phyloP scores from a whole-genome alignment of 1,140 invertebrate species.

The Euura lappo region DNA sequence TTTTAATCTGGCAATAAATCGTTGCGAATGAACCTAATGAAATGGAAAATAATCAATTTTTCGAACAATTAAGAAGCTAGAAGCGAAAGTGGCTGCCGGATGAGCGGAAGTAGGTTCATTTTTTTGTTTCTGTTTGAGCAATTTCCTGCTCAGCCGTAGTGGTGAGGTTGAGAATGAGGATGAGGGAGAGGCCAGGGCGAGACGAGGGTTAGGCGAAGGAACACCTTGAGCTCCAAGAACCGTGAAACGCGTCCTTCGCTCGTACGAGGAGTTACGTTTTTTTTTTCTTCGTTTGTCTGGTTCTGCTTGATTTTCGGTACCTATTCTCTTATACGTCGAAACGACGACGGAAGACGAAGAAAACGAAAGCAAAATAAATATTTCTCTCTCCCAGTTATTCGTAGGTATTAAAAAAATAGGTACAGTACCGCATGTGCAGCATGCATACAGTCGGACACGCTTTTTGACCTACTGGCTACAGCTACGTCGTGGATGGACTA shows the following conservation, averaged over 20 bases:
- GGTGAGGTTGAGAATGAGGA: background rate
- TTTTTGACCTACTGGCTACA: background rate
- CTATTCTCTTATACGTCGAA: too few relatives aligned
- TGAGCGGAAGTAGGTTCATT: background rate
- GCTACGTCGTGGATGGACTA: background rate
- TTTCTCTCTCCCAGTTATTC: too few relatives aligned
- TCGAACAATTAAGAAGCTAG: too few relatives aligned
- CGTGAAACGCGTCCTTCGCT: background rate
- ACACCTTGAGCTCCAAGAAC: constrained; percentile 3
- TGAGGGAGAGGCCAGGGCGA: background rate
- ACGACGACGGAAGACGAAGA: too few relatives aligned
- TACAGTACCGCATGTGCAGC: too few relatives aligned
- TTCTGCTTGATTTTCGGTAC: background rate
- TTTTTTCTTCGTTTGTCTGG: background rate
- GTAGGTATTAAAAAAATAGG: too few relatives aligned
- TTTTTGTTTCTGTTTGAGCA: constrained; percentile 11
- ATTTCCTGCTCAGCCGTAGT: constrained; percentile 13
- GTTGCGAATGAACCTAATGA: too few relatives aligned
- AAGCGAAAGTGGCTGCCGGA: background rate
- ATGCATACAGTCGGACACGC: background rate
- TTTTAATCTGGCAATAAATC: too few relatives aligned
- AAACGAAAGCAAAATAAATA: too few relatives aligned
- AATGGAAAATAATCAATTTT: too few relatives aligned
- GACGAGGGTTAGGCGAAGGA: background rate
- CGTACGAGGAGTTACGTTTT: background rate